phyloP scores from a whole-genome alignment of 2,797 vertebrate genomes.

The Rhyacichthys aspro region DNA sequence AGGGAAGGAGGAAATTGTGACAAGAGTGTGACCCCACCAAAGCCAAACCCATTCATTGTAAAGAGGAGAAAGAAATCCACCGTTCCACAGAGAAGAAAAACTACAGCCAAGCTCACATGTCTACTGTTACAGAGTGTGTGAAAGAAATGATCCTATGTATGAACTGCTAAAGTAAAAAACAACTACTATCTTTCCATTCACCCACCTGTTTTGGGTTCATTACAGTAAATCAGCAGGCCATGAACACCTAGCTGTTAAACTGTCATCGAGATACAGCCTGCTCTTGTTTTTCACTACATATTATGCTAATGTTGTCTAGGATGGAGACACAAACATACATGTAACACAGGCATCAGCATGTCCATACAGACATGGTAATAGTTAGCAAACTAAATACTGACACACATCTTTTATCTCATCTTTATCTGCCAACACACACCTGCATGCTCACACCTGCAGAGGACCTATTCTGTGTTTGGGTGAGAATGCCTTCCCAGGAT shows the following conservation, averaged over 20 bases:
- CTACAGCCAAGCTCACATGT: constrained; percentile 18
- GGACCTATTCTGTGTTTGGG: constrained; percentile 33
- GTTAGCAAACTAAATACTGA: constrained; percentile 3
- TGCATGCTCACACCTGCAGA: constrained; percentile 37
- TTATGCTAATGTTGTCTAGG: constrained; percentile 18
- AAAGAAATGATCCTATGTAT: constrained; percentile 10
- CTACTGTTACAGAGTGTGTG: constrained; percentile 21
- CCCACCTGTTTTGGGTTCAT: constrained; percentile 26
- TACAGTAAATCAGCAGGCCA: constrained; percentile 36
- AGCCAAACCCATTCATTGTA: constrained; percentile 45
- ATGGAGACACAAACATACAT: neutral
- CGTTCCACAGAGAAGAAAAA: constrained; percentile 10
- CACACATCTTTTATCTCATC: constrained; percentile 30
- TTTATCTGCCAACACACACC: constrained; percentile 22
- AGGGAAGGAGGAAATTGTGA: constrained; percentile 69
- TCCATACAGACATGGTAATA: constrained; percentile 6
- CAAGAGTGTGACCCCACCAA: constrained; percentile 61
- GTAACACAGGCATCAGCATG: constrained; percentile 21
- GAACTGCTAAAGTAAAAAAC: constrained; percentile 17
- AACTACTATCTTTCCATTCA: constrained; percentile 15
- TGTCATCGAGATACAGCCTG: constrained; percentile 36
- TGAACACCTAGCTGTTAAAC: constrained; percentile 35
- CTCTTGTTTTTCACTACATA: constrained; percentile 25
- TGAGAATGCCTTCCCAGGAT: too few species aligned
- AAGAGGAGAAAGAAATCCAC: constrained; percentile 29